Base-by-base conservation (phyloP, 1,140 invertebrate species). In the Brachystomella parvula region DNA sequence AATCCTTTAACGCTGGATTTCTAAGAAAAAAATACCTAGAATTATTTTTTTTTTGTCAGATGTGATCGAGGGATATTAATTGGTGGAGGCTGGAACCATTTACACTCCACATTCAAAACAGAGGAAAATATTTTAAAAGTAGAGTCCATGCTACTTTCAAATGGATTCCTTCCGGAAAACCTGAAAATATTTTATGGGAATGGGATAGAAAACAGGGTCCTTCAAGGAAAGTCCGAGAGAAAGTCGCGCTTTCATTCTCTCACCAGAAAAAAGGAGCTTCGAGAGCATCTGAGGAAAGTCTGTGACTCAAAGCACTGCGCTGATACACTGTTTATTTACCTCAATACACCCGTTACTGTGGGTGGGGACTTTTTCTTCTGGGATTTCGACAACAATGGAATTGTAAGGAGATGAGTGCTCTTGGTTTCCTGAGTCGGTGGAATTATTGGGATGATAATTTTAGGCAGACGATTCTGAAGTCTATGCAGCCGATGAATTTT, bases 101-200 rank as follows among this genome's bases (percentile, higher is more conserved):
- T 81, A 39, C 77, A 78, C 15, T 77, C 77, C 0, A 75, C 76
- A 17, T 63, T 72, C 1, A 59, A 75, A 17, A 76, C 78, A 39
- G 63, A 76, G 21, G 47, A 75, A 12, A 81, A 82, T 66, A 65
- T 82, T 2, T 64, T 73, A 2, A 66, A 71, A 1, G 74, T 83
- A 57, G 78, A 81, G 61, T 68, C 76, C 21, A 78, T 81, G 77
- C 75, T 84, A 2, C 68, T 76, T 47, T 69, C 74, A 24, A 77
- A 79, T 73, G 82, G 82, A 32, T 83, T 83, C 70, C 75, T 74
- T 3, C 73, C 75, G 29, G 74, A 76, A 21, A 82, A 83, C 66
- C 80, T 84, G 39, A 81, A 82, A 69, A 77, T 81, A 3, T 84
- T 83, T 74, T 83, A 78, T 70, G 81, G 81, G 28, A 83, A 83